Evolutionary conservation across 2,797 vertebrate species (phyloP).

Genomic region (Varecia variegata): DNA sequence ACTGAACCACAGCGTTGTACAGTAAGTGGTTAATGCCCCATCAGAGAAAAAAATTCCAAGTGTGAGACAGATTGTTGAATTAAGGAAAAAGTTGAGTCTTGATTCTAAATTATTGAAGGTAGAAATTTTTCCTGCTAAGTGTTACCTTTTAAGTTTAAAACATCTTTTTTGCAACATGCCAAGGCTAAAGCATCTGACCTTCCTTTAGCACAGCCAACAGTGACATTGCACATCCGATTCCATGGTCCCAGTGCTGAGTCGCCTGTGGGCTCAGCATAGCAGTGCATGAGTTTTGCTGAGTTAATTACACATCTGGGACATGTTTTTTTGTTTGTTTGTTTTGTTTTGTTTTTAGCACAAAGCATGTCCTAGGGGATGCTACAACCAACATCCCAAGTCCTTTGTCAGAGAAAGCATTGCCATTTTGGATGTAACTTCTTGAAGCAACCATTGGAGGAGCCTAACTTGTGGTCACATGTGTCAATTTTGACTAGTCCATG

Average conservation of each 20-base stretch:
- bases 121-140: not conserved
- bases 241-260: rapidly evolving
- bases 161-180: not conserved
- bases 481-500: not conserved
- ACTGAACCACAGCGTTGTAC: not conserved
- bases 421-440: not conserved
- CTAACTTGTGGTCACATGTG: not conserved
- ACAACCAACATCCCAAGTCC: too few relatives aligned
- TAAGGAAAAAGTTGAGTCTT: not conserved
- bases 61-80: not conserved
- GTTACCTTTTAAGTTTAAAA: not conserved
- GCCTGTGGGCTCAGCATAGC: not conserved
- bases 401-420: not conserved
- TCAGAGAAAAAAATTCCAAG: not conserved
- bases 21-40: too few relatives aligned
- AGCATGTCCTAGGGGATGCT: not conserved
- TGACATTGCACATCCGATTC: not conserved
- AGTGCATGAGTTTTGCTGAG: rapidly evolving
- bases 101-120: not conserved
- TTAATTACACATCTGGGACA: rapidly evolving
- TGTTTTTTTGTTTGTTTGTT: not conserved
- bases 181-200: not conserved
- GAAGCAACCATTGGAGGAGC: not conserved
- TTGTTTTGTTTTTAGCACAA: not conserved
- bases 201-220: too few relatives aligned